A percentile compares a stretch with the other conserved stretches of the same genome.
These are phyloP conservation scores for Papio anubis DNA, from an alignment of 2,113 vertebrate species.

Conservation along the genomic window DNA sequence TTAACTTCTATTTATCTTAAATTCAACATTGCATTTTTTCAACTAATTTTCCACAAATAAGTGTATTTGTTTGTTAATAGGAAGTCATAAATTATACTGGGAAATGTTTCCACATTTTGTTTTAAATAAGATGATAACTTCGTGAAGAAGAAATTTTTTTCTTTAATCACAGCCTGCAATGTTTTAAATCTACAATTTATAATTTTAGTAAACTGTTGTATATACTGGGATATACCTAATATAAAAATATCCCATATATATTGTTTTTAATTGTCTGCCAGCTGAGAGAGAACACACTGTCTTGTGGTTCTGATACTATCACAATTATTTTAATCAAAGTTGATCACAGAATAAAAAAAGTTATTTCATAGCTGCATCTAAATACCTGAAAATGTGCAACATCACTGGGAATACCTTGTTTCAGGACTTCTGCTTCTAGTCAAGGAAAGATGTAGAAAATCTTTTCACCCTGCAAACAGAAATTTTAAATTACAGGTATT, in stretches of 20 bases:
- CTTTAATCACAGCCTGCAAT: neutral
- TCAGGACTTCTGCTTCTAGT: conserved; percentile 4
- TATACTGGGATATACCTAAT: neutral
- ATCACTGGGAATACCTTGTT: neutral
- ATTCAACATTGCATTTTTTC: neutral
- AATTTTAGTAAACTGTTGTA: neutral
- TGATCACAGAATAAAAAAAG: neutral
- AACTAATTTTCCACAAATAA: conserved; percentile 3
- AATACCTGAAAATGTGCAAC: neutral
- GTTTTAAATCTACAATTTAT: neutral
- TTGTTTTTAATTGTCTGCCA: neutral
- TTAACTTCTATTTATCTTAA: conserved; percentile 28
- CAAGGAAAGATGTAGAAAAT: neutral
- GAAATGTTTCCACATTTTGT: conserved; percentile 29
- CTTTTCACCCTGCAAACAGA: neutral
- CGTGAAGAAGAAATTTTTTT: neutral
- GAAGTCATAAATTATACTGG: neutral
- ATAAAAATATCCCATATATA: neutral
- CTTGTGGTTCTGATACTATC: neutral
- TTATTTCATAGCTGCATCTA: neutral
- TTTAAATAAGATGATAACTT: neutral
- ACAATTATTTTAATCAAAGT: conserved; percentile 45
- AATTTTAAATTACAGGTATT: neutral
- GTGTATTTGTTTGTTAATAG: neutral
- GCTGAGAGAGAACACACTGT: neutral